Evolutionary conservation across 2,888 invertebrate genomes (phyloP), one percentile per base, ranked within the genome.

Genomic region (Allacma fusca): DNA sequence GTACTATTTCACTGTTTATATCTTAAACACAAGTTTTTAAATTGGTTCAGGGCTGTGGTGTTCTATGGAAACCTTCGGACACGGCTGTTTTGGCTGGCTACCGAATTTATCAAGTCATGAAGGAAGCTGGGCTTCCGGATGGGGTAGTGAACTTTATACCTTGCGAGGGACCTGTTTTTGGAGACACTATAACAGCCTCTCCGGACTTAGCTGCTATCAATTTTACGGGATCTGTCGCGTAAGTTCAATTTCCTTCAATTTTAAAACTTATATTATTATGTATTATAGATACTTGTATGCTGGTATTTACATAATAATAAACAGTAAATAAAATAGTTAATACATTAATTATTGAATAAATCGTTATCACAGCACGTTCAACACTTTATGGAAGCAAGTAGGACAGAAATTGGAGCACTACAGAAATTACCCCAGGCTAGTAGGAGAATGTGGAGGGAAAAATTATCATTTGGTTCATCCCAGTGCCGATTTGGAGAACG

Each of bases 71-170:
- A 87, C 98, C 99, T 0, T 98, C 98, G 0, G 97, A 98, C 87
- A 97, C 98, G 0, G 97, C 98, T 1, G 85, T 99, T 13, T 90
- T 98, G 1, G 97, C 98, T 26, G 98, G 98, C 87, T 99, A 96
- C 92, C 91, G 91, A 80, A 94, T 96, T 84, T 97, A 93, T 86
- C 93, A 97, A 87, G 93, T 97, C 62, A 93, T 97, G 89, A 90
- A 93, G 76, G 98, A 99, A 87, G 98, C 97, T 2, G 99, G 98
- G 9, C 90, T 99, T 34, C 99, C 99, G 1, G 91, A 95, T 24
- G 99, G 98, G 59, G 94, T 99, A 21, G 96, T 99, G 13, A 98
- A 98, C 88, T 99, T 98, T 88, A 90, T 99, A 40, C 99, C 99
- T 0, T 92, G 96, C 0, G 95, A 97, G 86, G 98, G 98, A 0